Conservation (phyloP, 2,113 vertebrate genomes). For the Shinisaurus crocodilurus region DNA sequence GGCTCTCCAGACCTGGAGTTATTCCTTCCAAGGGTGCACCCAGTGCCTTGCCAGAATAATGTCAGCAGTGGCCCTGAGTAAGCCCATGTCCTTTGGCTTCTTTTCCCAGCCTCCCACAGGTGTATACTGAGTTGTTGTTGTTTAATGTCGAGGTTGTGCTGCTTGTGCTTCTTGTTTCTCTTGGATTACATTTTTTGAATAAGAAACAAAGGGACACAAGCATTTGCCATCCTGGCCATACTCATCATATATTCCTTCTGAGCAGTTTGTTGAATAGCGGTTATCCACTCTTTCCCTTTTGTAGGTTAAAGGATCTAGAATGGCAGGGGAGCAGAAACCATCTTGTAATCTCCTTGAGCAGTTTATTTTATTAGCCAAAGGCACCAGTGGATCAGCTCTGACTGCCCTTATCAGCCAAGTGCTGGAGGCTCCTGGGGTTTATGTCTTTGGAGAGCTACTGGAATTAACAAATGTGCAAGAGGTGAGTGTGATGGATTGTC, state of each 20-base stretch:
- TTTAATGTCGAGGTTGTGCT: not conserved
- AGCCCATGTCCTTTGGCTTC: not conserved
- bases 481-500: conserved; percentile 70
- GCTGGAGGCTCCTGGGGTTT: conserved; percentile 86
- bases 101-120: not conserved
- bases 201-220: not conserved
- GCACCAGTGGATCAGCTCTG: conserved; percentile 82
- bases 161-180: not conserved
- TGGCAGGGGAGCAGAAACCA: conserved; percentile 86
- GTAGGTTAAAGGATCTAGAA: conserved; percentile 77
- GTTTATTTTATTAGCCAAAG: conserved; percentile 86
- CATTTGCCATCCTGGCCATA: fast-evolving
- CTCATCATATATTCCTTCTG: not conserved
- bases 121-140: not conserved
- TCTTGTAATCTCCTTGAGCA: conserved; percentile 84
- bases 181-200: not conserved
- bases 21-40: not conserved
- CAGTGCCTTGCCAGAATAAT: not conserved
- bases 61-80: no score
- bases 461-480: conserved; percentile 84
- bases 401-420: conserved; percentile 86
- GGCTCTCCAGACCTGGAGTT: not conserved
- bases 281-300: conserved; percentile 50
- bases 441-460: conserved; percentile 85
- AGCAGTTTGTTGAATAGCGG: not conserved